Evolutionary conservation across 1,140 invertebrate genomes (phyloP), one percentile per base, ranked within the genome.

Genomic region (Acromyrmex heyeri): DNA sequence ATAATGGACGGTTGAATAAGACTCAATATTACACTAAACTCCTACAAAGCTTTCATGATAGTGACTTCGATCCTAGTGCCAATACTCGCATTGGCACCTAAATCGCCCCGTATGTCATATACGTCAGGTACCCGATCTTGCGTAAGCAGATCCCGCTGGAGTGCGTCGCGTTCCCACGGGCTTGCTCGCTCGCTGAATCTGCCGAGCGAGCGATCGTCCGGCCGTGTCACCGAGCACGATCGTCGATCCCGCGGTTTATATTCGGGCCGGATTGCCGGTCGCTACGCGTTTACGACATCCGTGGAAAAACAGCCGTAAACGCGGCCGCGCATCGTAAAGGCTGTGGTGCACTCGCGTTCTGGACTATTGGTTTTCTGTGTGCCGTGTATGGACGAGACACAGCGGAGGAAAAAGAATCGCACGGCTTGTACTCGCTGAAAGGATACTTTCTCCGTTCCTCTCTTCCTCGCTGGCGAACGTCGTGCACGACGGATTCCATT

Each of bases 151-250:
- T 91, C 77, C 91, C 89, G 90, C 83, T 92, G 93, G 93, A 94
- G 92, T 94, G 79, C 38, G 94, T 94, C 93, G 93, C 92, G 94
- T 95, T 95, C 94, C 93, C 94, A 95, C 94, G 94, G 89, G 69
- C 53, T 67, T 70, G 44, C 57, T 50, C 72, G 34, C 34, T 38
- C 34, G 78, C 70, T 73, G 86, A 90, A 91, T 88, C 87, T 88
- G 86, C 88, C 48, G 38, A 83, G 55, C 48, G 64, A 79, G 48
- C 48, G 48, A 69, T 69, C 48, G 77, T 53, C 27, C 27, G 44
- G 61, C 75, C 85, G 69, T 73, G 89, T 90, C 89, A 91, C 86
- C 85, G 88, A 18, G 18, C 72, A 61, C 61, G 88, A 69, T 69
- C 87, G 67, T 78, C 62, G 72, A 48, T 86, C 82, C 62, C 70